Percentiles rank a stretch among this genome's conserved stretches.
Evolutionary conservation across 1,140 invertebrate genomes (phyloP).

Genomic region (Popillia japonica): DNA sequence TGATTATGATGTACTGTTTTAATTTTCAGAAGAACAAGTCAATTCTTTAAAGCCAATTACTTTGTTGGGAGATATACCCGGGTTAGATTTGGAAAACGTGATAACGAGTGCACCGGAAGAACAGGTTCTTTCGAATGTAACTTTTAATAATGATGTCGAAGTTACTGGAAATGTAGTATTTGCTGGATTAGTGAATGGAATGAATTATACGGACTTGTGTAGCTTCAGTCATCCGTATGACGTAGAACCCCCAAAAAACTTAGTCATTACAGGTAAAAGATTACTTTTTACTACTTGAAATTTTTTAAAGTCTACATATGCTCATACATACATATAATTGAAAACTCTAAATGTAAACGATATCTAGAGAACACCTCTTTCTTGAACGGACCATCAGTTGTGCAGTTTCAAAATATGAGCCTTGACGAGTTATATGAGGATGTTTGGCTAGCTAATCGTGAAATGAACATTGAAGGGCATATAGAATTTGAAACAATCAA

Average conservation of each 20-base stretch:
- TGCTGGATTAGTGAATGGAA: constrained; percentile 45
- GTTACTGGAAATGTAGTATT: constrained; percentile 48
- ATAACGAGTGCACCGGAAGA: neutral
- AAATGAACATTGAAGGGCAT: constrained; percentile 43
- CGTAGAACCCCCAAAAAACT: neutral
- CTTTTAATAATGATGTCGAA: constrained; percentile 48
- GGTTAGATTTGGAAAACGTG: constrained; percentile 54
- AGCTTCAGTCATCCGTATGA: neutral
- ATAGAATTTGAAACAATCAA: constrained; percentile 47
- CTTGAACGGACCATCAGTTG: constrained; percentile 50
- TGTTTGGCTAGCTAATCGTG: constrained; percentile 53
- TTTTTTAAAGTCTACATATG: neutral
- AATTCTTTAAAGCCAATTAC: constrained; percentile 31
- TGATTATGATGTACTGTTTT: constrained; percentile 1
- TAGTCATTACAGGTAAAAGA: constrained; percentile 32
- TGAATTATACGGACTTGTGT: constrained; percentile 49
- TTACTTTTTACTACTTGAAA: neutral
- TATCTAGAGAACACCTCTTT: constrained; percentile 51
- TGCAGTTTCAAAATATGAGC: constrained; percentile 38
- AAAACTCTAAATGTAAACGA: too few relatives aligned
- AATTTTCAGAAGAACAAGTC: constrained; percentile 35
- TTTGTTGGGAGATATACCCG: constrained; percentile 53
- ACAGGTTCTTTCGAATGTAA: constrained; percentile 38
- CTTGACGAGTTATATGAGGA: constrained; percentile 41
- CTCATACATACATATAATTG: neutral